Percentiles rank a stretch among this genome's conserved stretches.
phyloP scores from a whole-genome alignment of 2,797 vertebrate species.

The Thamnophis elegans region DNA sequence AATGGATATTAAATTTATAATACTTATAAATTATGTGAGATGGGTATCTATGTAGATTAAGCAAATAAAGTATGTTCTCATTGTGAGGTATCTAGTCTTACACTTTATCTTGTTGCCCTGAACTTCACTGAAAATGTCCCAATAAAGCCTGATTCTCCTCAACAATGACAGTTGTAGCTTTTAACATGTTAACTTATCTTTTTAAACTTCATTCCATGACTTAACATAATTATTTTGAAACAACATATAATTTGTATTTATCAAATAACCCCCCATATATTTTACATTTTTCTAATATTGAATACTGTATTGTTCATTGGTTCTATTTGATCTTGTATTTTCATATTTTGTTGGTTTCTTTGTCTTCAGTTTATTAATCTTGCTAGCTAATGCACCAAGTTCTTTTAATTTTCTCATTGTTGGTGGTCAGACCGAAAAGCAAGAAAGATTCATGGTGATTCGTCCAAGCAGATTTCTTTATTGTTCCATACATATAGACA shows the following conservation, averaged over 20 bases:
- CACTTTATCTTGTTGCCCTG: neutral
- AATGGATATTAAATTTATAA: neutral
- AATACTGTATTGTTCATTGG: neutral
- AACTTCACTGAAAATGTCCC: neutral
- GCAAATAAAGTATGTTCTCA: neutral
- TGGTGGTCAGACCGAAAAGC: neutral
- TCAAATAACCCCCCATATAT: neutral
- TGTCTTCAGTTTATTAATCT: neutral
- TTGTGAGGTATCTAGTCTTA: neutral
- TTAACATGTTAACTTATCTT: neutral
- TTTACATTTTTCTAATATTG: neutral
- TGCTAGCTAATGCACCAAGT: neutral
- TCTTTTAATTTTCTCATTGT: neutral
- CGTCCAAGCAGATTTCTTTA: neutral
- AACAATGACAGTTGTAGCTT: neutral
- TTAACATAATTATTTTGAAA: neutral
- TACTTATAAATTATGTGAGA: too few species aligned
- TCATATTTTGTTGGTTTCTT: neutral
- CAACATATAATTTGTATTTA: neutral
- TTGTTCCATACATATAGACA: neutral
- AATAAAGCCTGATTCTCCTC: neutral
- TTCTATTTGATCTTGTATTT: neutral
- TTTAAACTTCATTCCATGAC: neutral
- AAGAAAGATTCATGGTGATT: neutral
- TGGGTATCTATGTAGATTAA: neutral